Conservation (phyloP, 2,888 invertebrate genomes). For the Bedellia somnulentella region DNA sequence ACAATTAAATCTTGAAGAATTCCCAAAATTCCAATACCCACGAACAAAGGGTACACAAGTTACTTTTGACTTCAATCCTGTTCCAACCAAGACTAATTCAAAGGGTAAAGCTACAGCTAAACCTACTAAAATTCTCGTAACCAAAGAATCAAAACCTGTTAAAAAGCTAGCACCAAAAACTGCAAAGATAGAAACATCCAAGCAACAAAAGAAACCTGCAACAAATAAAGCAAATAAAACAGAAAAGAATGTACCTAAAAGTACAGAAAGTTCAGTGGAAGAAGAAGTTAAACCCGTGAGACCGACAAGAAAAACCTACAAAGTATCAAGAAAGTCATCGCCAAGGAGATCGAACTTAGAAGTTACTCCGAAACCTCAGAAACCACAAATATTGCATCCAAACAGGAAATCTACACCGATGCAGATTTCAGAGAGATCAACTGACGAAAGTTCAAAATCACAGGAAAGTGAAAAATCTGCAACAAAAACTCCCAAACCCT, state of each 20-base stretch:
- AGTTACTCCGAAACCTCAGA: slow-evolving; percentile 3
- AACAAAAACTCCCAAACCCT: background rate
- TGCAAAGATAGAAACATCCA: background rate
- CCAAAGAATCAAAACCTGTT: background rate
- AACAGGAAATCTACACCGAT: slow-evolving; percentile 16
- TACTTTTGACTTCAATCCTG: background rate
- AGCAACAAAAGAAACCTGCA: background rate
- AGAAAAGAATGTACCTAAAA: background rate
- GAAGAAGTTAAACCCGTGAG: too few relatives aligned
- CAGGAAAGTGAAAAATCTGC: slow-evolving; percentile 16
- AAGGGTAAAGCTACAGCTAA: background rate
- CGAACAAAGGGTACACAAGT: background rate
- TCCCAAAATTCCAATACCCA: background rate
- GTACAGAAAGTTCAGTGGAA: background rate
- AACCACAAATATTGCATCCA: background rate
- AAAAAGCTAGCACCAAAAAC: background rate
- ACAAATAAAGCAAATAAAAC: background rate
- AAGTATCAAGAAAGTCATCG: slow-evolving; percentile 11
- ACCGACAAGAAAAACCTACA: background rate
- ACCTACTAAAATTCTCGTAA: too few relatives aligned
- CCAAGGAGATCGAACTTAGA: slow-evolving; percentile 12
- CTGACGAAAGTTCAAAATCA: slow-evolving; percentile 35
- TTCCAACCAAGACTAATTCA: background rate
- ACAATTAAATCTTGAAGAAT: slow-evolving; percentile 13
- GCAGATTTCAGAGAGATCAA: slow-evolving; percentile 37